These are phyloP conservation scores for Tapera naevia DNA, from an alignment of 2,797 vertebrate genomes.

Conservation along the genomic window DNA sequence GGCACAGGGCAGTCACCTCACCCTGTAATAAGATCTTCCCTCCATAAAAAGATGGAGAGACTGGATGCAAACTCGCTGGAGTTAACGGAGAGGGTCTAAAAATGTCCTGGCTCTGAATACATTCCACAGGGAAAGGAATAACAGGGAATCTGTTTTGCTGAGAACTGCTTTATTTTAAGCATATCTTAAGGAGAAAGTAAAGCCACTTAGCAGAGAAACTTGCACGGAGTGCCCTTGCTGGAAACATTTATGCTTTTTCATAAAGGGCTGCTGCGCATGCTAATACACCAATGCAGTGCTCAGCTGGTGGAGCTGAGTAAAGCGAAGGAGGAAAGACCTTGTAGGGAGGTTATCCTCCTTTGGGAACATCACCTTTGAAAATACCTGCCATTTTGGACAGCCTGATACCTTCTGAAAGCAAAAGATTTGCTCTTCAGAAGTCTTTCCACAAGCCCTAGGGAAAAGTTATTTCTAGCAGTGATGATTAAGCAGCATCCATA, in stretches of 20 bases:
- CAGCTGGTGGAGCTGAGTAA: conserved; percentile 12
- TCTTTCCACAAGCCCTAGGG: neutral
- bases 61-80: neutral
- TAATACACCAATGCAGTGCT: neutral
- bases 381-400: neutral
- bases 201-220: conserved; percentile 3
- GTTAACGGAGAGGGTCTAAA: neutral
- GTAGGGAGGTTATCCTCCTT: conserved; percentile 41
- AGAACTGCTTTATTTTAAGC: conserved; percentile 14
- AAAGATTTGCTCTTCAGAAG: neutral
- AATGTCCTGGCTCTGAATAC: neutral
- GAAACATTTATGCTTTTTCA: conserved; percentile 28
- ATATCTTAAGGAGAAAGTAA: neutral
- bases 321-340: conserved; percentile 28
- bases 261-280: conserved; percentile 42
- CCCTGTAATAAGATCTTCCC: neutral
- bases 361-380: neutral
- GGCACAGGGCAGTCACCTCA: neutral
- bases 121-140: neutral
- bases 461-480: conserved; percentile 1
- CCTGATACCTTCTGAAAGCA: neutral
- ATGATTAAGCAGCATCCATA: conserved; percentile 18
- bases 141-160: neutral
- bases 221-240: conserved; percentile 44
- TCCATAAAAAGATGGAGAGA: neutral